A percentile compares a stretch with the other conserved stretches of the same genome.
phyloP scores from a whole-genome alignment of 2,888 invertebrate species.

The Trypoxylon attenuatum region DNA sequence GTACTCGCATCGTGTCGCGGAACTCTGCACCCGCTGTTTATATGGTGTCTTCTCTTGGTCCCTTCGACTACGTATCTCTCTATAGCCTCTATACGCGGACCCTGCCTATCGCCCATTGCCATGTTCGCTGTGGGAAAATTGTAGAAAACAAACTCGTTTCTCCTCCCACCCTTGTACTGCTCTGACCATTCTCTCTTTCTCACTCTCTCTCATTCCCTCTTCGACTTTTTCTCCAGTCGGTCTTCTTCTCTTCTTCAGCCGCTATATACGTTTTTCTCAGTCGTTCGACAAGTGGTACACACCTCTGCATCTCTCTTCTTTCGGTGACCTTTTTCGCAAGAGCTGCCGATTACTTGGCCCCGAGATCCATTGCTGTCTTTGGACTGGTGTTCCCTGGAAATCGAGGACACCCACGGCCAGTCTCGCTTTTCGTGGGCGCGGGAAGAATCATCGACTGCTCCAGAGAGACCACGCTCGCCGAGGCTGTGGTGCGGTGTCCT shows the following conservation, averaged over 20 bases:
- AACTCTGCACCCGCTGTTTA: conserved; percentile 70
- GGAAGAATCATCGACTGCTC: neutral
- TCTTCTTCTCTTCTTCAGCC: neutral
- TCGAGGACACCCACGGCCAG: too few relatives aligned
- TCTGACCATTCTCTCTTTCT: conserved; percentile 5
- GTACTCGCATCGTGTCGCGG: conserved; percentile 59
- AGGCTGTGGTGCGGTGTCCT: neutral
- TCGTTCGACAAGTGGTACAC: neutral
- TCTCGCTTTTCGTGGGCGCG: neutral
- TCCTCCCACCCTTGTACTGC: conserved; percentile 37
- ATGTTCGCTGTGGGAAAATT: conserved; percentile 71
- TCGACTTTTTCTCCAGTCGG: conserved; percentile 15
- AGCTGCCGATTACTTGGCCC: neutral
- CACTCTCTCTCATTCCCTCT: conserved; percentile 2
- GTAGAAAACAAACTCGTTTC: conserved; percentile 72
- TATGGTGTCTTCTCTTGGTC: conserved; percentile 70
- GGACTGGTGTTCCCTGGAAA: neutral
- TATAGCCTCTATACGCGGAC: conserved; percentile 59
- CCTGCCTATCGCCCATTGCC: conserved; percentile 64
- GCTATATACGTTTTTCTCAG: too few relatives aligned
- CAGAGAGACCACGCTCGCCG: too few relatives aligned
- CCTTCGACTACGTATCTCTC: conserved; percentile 57
- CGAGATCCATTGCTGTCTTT: neutral
- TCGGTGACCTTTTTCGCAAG: conserved; percentile 5
- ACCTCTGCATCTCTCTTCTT: neutral